Base-by-base conservation (phyloP, 1,140 invertebrate genomes). In the Neocloeon triangulifer region DNA sequence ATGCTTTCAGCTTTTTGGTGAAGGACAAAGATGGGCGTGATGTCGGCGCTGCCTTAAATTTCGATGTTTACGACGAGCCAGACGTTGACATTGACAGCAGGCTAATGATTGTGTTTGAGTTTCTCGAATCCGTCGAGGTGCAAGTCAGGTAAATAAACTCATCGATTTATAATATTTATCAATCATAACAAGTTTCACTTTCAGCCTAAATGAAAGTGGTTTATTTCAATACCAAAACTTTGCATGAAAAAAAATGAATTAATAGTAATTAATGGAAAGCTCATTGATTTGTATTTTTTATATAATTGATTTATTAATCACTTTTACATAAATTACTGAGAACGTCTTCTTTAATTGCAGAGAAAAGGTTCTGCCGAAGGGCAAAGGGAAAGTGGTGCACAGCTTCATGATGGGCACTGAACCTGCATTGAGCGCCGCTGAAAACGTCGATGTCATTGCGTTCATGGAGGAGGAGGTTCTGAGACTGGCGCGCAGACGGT, bases 391-490 rank as follows among this genome's bases (percentile, higher is more conserved):
- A 45, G 64, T 82, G 25, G 54, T 81, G 0, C 76, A 82, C 43
- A 71, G 66, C n/a, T 80, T 75, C 41, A 82, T 85, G 78, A 80
- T 82, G 75, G 72, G 66, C 3, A 82, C 78, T 1, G 59, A 61
- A 34, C 51, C 59, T 15, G 49, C 60, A 1, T 45, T 81, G 17
- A 62, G 50, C 34, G 41, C 71, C 0, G 62, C 62, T 30, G 73
- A 84, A 41, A 84, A 84, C 48, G 67, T 86, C 4, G 54, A 66
- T 12, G 57, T 78, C 7, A 78, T 82, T 49, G 62, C 64, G 37
- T 66, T 65, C 26, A 73, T 84, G 59, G 80, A 86, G 51, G 58
- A 71, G 22, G 67, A 76, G 39, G 68, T 69, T 18, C 49, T 79
- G 25, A 47, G 57, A 19, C 41, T 81, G 4, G 75, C 74, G 0